Evolutionary conservation across 2,888 invertebrate species (phyloP), one percentile per base, ranked within the genome.

Genomic region (Agrotis ipsilon): DNA sequence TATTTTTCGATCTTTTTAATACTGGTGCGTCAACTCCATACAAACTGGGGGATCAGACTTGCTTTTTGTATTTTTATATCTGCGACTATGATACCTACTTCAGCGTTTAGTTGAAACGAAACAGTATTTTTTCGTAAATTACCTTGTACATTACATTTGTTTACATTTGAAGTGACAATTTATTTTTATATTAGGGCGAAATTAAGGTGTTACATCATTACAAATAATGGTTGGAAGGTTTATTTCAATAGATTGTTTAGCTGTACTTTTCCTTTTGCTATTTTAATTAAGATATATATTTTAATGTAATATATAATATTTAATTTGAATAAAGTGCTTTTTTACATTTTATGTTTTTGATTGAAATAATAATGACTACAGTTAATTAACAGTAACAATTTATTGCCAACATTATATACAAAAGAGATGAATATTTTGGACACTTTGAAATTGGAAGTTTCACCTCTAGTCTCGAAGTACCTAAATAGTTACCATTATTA

Each of bases 311-410:
- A 95, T 96, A 96, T 94, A 94, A 94, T 93, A 95, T 96, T 95
- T 96, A 95, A 96, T 96, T 96, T 95, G 94, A 96, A 95, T 96
- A 96, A 96, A 96, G 92, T 94, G 96, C 96, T 96, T 96, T 96
- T 96, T 92, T 94, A 92, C 87, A 91, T 68, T 86, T 80, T 73
- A 77, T 84, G 83, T 82, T 64, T 81, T 86, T 82, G 71, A 71
- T 48, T 71, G 46, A 16, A 63, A 72, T 59, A 73, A 57, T 73
- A 46, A 75, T 4, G 62, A 72, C 75, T 67, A 16, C 58, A 72
- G 51, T 68, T 19, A 58, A 65, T 65, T 49, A 70, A 74, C 78
- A 62, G 67, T 88, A 90, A 88, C 80, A 77, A 75, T 94, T 94
- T 92, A 93, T 92, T 94, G 85, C 87, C 91, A 94, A 94, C 92